Conservation (phyloP, 2,113 vertebrate genomes). For the Okapia johnstoni region DNA sequence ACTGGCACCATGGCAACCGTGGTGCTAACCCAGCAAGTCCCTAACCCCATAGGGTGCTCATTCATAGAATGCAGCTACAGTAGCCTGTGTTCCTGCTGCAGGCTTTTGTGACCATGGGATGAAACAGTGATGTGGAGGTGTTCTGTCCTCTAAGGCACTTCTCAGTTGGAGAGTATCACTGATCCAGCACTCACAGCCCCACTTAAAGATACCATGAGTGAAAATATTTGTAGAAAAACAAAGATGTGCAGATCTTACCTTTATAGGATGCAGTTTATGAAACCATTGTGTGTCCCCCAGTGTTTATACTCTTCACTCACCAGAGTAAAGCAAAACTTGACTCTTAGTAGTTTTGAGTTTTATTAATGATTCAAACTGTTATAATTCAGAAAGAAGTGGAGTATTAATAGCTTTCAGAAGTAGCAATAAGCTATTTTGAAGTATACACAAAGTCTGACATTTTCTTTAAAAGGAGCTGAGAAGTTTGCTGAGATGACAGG, state of each 20-base stretch:
- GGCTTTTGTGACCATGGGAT: neutral
- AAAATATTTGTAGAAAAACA: neutral
- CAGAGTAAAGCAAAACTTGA: neutral
- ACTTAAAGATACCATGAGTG: neutral
- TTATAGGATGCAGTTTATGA: neutral
- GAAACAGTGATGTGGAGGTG: neutral
- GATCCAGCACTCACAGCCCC: neutral
- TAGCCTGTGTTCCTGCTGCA: neutral
- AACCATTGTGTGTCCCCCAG: neutral
- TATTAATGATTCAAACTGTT: neutral
- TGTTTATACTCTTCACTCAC: neutral
- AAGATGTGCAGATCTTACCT: neutral
- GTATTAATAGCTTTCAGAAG: slow-evolving; percentile 32
- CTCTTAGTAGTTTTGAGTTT: neutral
- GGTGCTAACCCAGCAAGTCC: neutral
- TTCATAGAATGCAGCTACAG: neutral
- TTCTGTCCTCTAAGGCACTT: neutral
- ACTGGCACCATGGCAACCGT: accelerated
- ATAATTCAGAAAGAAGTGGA: neutral
- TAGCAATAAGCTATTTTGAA: slow-evolving; percentile 30
- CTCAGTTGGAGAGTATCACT: neutral
- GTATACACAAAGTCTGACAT: neutral
- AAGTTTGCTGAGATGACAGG: neutral
- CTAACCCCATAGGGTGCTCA: too few relatives aligned
- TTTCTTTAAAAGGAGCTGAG: slow-evolving; percentile 7